Percentiles rank a stretch among this genome's conserved stretches.
Conservation (phyloP, 2,113 vertebrate species). For the Cynocephalus volans region DNA sequence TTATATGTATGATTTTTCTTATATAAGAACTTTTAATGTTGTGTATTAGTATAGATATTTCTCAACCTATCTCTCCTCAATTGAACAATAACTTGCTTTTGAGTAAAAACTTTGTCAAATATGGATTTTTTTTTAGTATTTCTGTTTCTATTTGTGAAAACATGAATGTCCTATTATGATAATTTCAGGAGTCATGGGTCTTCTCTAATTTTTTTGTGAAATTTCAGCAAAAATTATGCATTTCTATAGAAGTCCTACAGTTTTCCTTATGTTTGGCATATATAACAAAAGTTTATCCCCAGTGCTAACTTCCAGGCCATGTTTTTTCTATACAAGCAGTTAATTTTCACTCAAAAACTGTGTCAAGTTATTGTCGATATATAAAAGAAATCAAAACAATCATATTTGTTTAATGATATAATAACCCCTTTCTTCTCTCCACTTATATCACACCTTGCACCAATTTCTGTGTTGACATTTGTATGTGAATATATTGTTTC, state of each 20-base stretch:
- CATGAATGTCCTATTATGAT: background rate
- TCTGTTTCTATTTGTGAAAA: background rate
- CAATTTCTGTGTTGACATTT: background rate
- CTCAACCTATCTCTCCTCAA: background rate
- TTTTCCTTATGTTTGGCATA: background rate
- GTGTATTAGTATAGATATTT: background rate
- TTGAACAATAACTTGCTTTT: background rate
- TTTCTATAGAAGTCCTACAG: background rate
- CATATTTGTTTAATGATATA: conserved; percentile 37
- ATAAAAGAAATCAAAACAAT: background rate
- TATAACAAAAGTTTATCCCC: background rate
- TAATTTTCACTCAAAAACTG: conserved; percentile 35
- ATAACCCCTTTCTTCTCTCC: background rate
- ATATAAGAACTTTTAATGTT: background rate
- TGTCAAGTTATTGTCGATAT: conserved; percentile 21
- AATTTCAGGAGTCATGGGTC: background rate
- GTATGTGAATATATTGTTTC: background rate
- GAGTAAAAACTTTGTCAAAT: background rate
- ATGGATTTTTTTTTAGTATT: background rate
- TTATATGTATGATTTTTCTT: background rate
- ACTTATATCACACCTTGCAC: background rate
- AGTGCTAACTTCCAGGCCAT: background rate
- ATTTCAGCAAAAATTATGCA: background rate
- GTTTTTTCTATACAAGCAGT: background rate
- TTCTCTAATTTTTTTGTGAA: background rate